Percentiles rank a stretch among this genome's conserved stretches.
These are phyloP conservation scores for Timandra comae DNA, from an alignment of 2,888 invertebrate species.

Conservation along the genomic window DNA sequence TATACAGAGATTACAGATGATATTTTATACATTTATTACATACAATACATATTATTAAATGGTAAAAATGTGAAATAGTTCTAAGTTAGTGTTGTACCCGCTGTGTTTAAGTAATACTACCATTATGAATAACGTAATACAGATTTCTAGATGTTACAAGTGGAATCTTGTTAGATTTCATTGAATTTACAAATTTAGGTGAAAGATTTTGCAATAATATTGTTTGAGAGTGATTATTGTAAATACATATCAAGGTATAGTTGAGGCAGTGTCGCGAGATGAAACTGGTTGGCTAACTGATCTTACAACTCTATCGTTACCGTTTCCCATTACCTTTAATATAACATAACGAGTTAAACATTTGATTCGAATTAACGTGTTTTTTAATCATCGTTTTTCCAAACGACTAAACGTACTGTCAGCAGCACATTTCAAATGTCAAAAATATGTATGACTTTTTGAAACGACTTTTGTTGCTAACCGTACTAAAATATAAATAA, in stretches of 20 bases:
- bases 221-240: slow-evolving; percentile 49
- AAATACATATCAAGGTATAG: slow-evolving; percentile 69
- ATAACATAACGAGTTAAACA: too few relatives aligned
- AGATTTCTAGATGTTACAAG: slow-evolving; percentile 9
- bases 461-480: too few relatives aligned
- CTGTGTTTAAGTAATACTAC: slow-evolving; percentile 48
- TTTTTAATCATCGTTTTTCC: too few relatives aligned
- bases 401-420: too few relatives aligned
- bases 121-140: slow-evolving; percentile 15
- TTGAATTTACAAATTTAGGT: too few relatives aligned
- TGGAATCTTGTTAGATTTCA: slow-evolving; percentile 27
- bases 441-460: too few relatives aligned
- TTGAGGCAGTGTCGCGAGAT: slow-evolving; percentile 50
- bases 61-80: slow-evolving; percentile 71
- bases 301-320: slow-evolving; percentile 18
- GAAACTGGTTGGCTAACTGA: too few relatives aligned
- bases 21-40: slow-evolving; percentile 78
- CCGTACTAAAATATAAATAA: too few relatives aligned
- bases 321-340: slow-evolving; percentile 19
- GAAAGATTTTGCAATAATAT: too few relatives aligned
- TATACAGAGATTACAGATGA: slow-evolving; percentile 77
- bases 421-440: too few relatives aligned
- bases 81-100: slow-evolving; percentile 63
- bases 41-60: slow-evolving; percentile 66
- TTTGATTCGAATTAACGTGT: too few relatives aligned